These are phyloP conservation scores for Amphipoea lucens DNA, from an alignment of 2,888 invertebrate species.

Conservation along the genomic window DNA sequence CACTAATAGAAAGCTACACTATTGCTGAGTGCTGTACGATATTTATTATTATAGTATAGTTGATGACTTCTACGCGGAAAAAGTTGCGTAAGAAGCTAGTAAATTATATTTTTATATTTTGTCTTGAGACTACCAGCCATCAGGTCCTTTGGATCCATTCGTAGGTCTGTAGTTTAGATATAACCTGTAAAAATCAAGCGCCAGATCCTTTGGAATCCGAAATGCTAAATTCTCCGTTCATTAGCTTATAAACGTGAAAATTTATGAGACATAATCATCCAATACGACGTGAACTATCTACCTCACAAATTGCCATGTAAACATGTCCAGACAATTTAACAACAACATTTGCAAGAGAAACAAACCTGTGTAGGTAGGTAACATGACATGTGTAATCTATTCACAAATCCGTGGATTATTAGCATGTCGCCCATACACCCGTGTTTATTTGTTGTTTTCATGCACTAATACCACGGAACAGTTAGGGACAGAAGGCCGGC, in stretches of 20 bases:
- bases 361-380: conserved; percentile 19
- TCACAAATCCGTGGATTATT: conserved; percentile 58
- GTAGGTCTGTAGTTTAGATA: neutral
- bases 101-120: too few relatives aligned
- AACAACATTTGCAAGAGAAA: conserved; percentile 41
- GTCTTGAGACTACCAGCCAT: too few relatives aligned
- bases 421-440: conserved; percentile 35
- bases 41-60: too few relatives aligned
- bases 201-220: too few relatives aligned
- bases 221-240: neutral
- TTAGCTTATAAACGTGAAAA: neutral
- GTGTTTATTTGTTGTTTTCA: conserved; percentile 61
- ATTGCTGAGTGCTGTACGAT: too few relatives aligned
- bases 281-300: conserved; percentile 15
- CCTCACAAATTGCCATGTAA: conserved; percentile 27
- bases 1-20: too few relatives aligned
- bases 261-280: neutral
- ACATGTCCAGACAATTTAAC: conserved; percentile 32
- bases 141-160: neutral
- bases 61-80: too few relatives aligned
- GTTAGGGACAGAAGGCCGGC: conserved; percentile 12
- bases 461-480: conserved; percentile 18
- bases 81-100: too few relatives aligned
- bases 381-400: conserved; percentile 52
- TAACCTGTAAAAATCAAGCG: neutral